phyloP scores from a whole-genome alignment of 1,140 invertebrate species.

The Lasioglossum albipes region DNA sequence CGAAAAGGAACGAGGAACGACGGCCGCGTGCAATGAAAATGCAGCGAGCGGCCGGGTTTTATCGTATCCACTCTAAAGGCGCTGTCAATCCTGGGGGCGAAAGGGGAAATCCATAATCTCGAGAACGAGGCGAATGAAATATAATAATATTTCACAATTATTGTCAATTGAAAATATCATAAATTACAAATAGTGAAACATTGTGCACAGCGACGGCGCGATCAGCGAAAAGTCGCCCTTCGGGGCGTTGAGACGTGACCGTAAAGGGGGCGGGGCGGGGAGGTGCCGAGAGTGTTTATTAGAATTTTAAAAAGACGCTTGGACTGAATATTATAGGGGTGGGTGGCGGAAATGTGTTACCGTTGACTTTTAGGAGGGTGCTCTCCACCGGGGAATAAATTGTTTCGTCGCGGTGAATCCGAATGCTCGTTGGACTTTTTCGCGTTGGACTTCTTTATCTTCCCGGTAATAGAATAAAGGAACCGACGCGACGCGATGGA shows the following conservation, averaged over 20 bases:
- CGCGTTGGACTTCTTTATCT: constrained; percentile 20
- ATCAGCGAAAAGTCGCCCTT: no score
- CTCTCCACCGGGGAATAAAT: constrained; percentile 28
- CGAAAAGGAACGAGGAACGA: no score
- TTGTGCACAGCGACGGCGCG: no score
- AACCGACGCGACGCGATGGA: constrained; percentile 31
- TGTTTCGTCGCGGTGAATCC: constrained; percentile 30
- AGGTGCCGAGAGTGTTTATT: constrained; percentile 7
- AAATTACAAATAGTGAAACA: no score
- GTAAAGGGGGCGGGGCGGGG: neutral
- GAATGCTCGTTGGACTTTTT: constrained; percentile 9
- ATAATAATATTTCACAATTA: no score
- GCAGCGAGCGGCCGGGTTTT: no score
- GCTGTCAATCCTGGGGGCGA: no score
- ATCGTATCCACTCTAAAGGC: no score
- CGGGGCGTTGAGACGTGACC: neutral
- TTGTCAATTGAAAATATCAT: no score
- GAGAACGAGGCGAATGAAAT: no score
- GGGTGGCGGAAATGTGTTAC: constrained; percentile 27
- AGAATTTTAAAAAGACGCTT: constrained; percentile 39
- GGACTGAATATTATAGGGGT: constrained; percentile 27
- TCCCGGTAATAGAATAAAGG: constrained; percentile 40
- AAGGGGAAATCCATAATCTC: no score
- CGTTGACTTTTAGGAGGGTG: constrained; percentile 35
- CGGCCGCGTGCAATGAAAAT: no score